These are phyloP conservation scores for Holotrichia oblita DNA, from an alignment of 1,140 invertebrate species.

Conservation along the genomic window DNA sequence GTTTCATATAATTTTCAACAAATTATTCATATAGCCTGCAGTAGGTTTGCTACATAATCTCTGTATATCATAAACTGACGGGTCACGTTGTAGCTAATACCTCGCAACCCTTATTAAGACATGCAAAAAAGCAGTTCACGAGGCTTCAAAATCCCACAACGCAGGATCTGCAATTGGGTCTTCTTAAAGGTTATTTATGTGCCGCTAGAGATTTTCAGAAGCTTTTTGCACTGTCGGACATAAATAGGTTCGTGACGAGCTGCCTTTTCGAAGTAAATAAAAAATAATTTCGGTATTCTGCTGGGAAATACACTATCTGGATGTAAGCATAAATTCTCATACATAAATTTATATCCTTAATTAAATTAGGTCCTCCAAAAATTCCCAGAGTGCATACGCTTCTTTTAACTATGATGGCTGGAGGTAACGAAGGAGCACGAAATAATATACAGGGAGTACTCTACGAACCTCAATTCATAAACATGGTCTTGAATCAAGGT, in stretches of 20 bases:
- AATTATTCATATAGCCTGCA: background rate
- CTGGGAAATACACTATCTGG: background rate
- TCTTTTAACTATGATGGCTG: background rate
- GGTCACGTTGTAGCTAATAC: background rate
- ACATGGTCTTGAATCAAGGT: no score
- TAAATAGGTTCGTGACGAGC: background rate
- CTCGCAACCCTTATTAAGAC: background rate
- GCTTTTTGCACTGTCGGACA: background rate
- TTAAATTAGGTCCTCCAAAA: background rate
- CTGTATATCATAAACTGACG: background rate
- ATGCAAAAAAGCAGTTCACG: background rate
- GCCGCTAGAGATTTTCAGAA: background rate
- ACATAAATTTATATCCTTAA: constrained; percentile 10
- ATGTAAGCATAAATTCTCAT: constrained; percentile 3
- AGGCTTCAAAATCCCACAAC: background rate
- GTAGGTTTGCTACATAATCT: no score
- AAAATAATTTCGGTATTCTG: background rate
- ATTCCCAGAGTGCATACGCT: background rate
- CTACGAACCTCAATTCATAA: no score
- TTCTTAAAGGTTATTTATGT: background rate
- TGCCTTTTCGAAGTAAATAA: constrained; percentile 4
- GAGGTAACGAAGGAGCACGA: background rate
- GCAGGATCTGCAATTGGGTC: background rate
- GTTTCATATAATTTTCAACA: background rate
- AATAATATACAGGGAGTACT: no score